Percentiles rank a stretch among this genome's conserved stretches.
Conservation (phyloP, 2,113 vertebrate genomes). For the Lathamus discolor region DNA sequence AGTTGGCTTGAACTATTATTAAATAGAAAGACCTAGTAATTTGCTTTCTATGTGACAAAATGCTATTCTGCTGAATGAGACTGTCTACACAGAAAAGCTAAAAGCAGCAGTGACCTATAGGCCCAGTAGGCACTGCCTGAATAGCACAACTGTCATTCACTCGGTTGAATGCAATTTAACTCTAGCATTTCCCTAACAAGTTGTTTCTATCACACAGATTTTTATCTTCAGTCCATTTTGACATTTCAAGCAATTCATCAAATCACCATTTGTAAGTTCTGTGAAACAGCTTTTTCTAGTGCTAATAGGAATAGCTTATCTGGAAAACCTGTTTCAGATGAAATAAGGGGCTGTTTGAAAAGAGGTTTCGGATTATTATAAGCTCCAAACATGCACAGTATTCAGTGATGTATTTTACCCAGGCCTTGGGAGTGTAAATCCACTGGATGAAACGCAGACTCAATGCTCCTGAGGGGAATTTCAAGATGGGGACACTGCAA, state of each 20-base stretch:
- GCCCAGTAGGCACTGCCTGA: background rate
- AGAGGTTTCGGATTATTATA: fast-evolving
- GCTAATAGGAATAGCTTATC: background rate
- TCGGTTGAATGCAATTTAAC: background rate
- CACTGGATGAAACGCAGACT: fast-evolving
- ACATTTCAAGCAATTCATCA: background rate
- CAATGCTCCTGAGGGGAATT: fast-evolving
- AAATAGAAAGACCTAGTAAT: background rate
- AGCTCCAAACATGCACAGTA: fast-evolving
- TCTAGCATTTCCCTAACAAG: background rate
- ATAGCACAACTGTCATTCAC: background rate
- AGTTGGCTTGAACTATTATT: no score
- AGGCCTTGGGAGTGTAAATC: background rate
- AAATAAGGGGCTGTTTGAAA: background rate
- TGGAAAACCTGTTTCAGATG: background rate
- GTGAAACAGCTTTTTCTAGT: background rate
- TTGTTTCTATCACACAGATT: background rate
- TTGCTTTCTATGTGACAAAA: background rate
- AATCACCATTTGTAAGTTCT: background rate
- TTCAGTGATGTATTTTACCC: fast-evolving
- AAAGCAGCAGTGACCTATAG: fast-evolving
- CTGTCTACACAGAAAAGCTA: fast-evolving
- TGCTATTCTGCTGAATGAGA: background rate
- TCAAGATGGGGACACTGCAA: fast-evolving
- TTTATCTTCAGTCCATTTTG: background rate